Evolutionary conservation across 2,888 invertebrate genomes (phyloP), one percentile per base, ranked within the genome.

Genomic region (Clunio marinus): DNA sequence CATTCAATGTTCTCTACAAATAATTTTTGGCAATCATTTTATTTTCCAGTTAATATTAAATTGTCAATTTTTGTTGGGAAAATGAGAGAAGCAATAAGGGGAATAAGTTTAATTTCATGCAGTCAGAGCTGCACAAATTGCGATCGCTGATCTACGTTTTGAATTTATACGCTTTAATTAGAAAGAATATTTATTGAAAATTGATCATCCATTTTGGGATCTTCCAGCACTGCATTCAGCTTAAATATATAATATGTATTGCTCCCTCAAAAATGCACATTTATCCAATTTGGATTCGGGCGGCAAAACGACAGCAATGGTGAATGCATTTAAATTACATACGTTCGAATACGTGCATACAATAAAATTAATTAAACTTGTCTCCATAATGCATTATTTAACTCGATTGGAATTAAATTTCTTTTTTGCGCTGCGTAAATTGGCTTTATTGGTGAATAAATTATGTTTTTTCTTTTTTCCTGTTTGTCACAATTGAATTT

Each of bases 261-360:
- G n/a, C n/a, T n/a, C n/a, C n/a, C n/a, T n/a, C n/a, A n/a, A n/a
- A n/a, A n/a, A n/a, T n/a, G n/a, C 32, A 32, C 4, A 32, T 32
- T 32, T 4, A 5, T 22, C 20, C 27, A 27, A 57, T 46, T 66
- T 66, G 28, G 15, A 66, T 66, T 66, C 66, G 46, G 55, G 32
- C 66, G 51, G 66, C 22, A 66, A 57, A 66, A 63, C 46, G 45
- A 46, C 15, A 63, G 15, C 58, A 25, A 17, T 17, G 8, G 59
- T 24, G 20, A 32, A 51, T 66, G 63, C 63, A 65, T 66, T 66
- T 66, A 55, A 66, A 66, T 66, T 66, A 66, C 66, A 66, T 66
- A 22, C 10, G 28, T 59, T 28, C 17, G 59, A 28, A 59, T 32
- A n/a, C 22, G 51, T 41, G 62, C 28, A 45, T 66, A 66, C 28